A percentile compares a stretch with the other conserved stretches of the same genome.
phyloP scores from a whole-genome alignment of 2,113 vertebrate genomes.

The Spheniscus mendiculus region DNA sequence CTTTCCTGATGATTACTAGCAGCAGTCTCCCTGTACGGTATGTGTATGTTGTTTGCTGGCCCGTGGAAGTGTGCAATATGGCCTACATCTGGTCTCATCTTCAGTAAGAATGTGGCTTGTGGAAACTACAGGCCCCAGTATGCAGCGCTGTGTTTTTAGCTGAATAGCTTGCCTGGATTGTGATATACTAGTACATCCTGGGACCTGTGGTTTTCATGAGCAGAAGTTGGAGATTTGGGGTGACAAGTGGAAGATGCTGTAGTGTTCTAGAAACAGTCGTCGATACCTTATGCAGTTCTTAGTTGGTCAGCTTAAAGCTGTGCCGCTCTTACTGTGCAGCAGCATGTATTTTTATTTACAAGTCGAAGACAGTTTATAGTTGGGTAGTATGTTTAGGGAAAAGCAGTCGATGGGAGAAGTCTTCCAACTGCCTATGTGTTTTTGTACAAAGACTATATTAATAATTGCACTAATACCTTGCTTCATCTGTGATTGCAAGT shows the following conservation, averaged over 20 bases:
- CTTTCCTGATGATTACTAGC: not conserved
- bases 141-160: constrained; percentile 44
- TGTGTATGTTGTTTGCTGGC: not conserved
- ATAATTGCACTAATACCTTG: not conserved
- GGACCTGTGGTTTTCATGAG: constrained; percentile 63
- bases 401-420: not conserved
- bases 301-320: constrained; percentile 7
- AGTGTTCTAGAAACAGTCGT: not conserved
- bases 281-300: not conserved
- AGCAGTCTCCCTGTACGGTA: fast-evolving
- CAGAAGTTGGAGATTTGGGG: not conserved
- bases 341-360: not conserved
- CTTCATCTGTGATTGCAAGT: too few relatives aligned
- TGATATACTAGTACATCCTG: constrained; percentile 55
- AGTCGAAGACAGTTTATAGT: not conserved
- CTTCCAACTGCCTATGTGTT: not conserved
- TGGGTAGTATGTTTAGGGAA: not conserved
- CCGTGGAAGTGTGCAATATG: not conserved
- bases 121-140: constrained; percentile 70
- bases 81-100: constrained; percentile 39
- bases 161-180: not conserved
- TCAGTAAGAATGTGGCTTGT: not conserved
- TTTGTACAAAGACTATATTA: not conserved
- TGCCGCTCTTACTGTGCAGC: not conserved
- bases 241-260: not conserved